Evolutionary conservation across 2,888 invertebrate species (phyloP).

Genomic region (Drosophila parthenogenetica): DNA sequence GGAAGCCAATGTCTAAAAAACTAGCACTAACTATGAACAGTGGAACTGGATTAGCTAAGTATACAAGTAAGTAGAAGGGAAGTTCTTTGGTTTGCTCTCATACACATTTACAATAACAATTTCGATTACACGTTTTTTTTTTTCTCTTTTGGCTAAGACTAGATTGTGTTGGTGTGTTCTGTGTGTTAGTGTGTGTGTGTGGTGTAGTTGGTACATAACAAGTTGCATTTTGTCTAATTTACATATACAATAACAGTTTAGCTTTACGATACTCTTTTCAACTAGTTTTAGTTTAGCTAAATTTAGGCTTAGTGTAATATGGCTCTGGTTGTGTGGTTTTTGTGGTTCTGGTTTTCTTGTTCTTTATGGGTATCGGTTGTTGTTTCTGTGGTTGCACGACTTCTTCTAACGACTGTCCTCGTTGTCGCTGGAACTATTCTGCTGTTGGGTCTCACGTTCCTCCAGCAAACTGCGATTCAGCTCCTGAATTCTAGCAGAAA

Average conservation of each 20-base stretch:
- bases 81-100: constrained; percentile 55
- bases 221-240: constrained; percentile 72
- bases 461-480: constrained; percentile 84
- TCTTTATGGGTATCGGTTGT: constrained; percentile 50
- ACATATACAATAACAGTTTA: constrained; percentile 74
- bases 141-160: constrained; percentile 61
- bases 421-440: constrained; percentile 84
- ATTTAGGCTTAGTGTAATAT: constrained; percentile 56
- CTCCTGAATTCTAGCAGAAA: constrained; percentile 85
- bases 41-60: constrained; percentile 39
- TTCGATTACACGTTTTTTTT: constrained; percentile 8
- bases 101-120: constrained; percentile 66
- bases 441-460: constrained; percentile 84
- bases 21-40: constrained; percentile 35
- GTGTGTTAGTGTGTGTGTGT: constrained; percentile 37
- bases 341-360: constrained; percentile 15
- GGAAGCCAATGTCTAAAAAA: constrained; percentile 43
- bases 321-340: constrained; percentile 27
- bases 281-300: constrained; percentile 53
- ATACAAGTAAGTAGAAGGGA: constrained; percentile 32
- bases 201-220: constrained; percentile 65
- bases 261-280: constrained; percentile 41
- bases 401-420: constrained; percentile 82
- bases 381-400: constrained; percentile 65
- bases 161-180: constrained; percentile 30